A percentile compares a stretch with the other conserved stretches of the same genome.
Conservation (phyloP, 2,797 vertebrate genomes). For the Antennarius maculatus region DNA sequence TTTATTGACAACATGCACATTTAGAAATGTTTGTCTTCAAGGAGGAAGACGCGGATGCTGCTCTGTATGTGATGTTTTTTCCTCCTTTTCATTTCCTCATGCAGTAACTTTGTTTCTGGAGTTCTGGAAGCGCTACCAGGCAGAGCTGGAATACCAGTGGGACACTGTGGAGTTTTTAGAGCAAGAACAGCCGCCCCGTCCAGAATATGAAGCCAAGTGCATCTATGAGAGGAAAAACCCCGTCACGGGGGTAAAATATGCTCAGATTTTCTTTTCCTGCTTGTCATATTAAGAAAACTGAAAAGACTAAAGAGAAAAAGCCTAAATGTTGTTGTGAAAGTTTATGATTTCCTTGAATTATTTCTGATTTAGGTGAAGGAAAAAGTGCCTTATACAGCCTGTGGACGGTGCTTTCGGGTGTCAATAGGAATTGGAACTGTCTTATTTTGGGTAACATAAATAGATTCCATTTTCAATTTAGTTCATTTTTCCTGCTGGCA, state of each 20-base stretch:
- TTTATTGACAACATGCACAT: too few species aligned
- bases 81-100: conserved; percentile 17
- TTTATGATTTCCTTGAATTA: background rate
- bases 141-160: conserved; percentile 92
- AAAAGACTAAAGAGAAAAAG: background rate
- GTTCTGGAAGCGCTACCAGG: conserved; percentile 94
- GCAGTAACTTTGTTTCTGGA: conserved; percentile 93
- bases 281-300: too few species aligned
- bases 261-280: too few species aligned
- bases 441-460: conserved; percentile 90
- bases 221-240: conserved; percentile 86
- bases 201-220: conserved; percentile 92
- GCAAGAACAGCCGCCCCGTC: conserved; percentile 89
- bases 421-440: conserved; percentile 90
- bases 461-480: background rate
- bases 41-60: background rate
- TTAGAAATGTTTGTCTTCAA: background rate
- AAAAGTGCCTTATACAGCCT: conserved; percentile 86
- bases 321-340: background rate
- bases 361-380: conserved; percentile 83
- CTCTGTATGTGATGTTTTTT: conserved; percentile 12
- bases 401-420: conserved; percentile 84
- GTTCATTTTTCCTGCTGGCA: background rate
- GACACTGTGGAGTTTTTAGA: conserved; percentile 92
- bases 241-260: conserved; percentile 84